A percentile compares a stretch with the other conserved stretches of the same genome.
Conservation (phyloP, 2,113 vertebrate genomes). For the Silurus glanis region DNA sequence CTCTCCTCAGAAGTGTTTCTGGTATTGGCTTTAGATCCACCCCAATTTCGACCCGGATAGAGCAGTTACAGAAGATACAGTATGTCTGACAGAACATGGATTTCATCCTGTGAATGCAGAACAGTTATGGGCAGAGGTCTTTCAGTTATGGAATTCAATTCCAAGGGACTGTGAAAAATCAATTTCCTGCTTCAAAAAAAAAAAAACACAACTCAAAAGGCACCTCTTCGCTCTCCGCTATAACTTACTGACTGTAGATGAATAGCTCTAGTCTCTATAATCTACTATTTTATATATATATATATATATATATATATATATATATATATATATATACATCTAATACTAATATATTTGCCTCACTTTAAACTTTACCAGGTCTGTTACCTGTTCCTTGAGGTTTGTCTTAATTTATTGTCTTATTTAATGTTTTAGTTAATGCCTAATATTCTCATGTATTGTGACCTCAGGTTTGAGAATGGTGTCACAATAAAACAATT, state of each 20-base stretch:
- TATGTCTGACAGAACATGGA: background rate
- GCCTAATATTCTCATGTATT: background rate
- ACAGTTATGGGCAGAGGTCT: background rate
- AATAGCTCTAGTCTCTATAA: background rate
- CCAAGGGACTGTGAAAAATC: background rate
- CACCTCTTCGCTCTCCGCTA: background rate
- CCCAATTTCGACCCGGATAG: background rate
- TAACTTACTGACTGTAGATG: background rate
- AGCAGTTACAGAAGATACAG: background rate
- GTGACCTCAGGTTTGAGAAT: background rate
- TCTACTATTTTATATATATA: too few species aligned
- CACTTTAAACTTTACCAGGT: background rate
- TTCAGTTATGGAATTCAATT: background rate
- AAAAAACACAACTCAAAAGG: background rate
- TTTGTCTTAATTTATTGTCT: background rate
- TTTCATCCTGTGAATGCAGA: background rate
- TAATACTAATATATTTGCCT: too few species aligned
- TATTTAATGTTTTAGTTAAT: background rate
- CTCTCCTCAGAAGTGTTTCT: background rate
- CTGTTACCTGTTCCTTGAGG: background rate
- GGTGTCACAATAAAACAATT: background rate
- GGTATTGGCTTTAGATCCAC: background rate
- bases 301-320: too few species aligned
- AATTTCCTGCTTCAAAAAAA: background rate
- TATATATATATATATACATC: too few species aligned